These are phyloP conservation scores for Rhinoderma darwinii DNA, from an alignment of 2,113 vertebrate genomes.

Conservation along the genomic window DNA sequence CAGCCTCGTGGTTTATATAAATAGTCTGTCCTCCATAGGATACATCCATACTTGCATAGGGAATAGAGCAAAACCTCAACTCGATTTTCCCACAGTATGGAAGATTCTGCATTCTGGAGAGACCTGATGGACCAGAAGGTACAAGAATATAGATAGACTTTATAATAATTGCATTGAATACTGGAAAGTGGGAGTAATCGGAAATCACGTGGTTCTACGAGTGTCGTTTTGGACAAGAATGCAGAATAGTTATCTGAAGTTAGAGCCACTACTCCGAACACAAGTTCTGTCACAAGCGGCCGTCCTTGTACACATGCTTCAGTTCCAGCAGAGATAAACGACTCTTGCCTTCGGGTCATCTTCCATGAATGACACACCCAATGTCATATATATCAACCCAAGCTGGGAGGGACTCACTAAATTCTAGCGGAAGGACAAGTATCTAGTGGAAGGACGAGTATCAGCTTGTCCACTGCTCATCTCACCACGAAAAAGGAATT, in stretches of 20 bases:
- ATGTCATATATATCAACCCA: slow-evolving; percentile 26
- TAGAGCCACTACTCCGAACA: neutral
- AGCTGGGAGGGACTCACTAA: neutral
- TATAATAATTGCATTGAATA: neutral
- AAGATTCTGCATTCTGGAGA: too few species aligned
- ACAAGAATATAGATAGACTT: too few species aligned
- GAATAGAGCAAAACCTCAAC: too few species aligned
- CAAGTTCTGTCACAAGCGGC: neutral
- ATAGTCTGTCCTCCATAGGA: too few species aligned
- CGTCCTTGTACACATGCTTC: neutral
- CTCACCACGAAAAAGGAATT: slow-evolving; percentile 6
- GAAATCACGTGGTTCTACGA: neutral
- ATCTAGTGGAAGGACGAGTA: slow-evolving; percentile 18
- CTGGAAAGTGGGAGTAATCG: neutral
- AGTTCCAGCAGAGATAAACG: neutral
- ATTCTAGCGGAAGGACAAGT: slow-evolving; percentile 15
- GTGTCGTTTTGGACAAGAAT: neutral
- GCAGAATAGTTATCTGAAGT: neutral
- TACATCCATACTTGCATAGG: too few species aligned
- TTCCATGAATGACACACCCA: slow-evolving; percentile 44
- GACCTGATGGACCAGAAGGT: too few species aligned
- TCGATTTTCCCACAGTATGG: too few species aligned
- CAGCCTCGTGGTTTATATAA: too few species aligned
- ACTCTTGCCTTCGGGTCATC: slow-evolving; percentile 28
- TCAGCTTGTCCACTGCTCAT: slow-evolving; percentile 18